Base-by-base conservation (phyloP, 2,888 invertebrate species). In the Boloria selene region DNA sequence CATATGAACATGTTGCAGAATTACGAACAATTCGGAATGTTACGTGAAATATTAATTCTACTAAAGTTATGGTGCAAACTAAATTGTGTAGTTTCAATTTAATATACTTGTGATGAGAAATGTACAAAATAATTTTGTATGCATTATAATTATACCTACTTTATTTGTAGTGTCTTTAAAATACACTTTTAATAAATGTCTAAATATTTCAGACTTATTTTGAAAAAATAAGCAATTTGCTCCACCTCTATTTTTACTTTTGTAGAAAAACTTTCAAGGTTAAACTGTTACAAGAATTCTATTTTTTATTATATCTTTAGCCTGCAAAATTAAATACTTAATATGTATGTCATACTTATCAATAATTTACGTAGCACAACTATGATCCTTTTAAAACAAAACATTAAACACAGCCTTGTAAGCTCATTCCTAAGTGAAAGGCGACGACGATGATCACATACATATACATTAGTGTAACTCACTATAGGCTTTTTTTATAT, bases 391-490 rank as follows among this genome's bases (percentile, higher is more conserved):
- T 61, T 65, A 17, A 55, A 64, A 45, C 31, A 56, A 69, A 52
- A 45, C 65, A 59, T 59, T 66, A 64, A 59, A 65, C 44, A 56
- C 79, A 87, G 82, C 90, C 90, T 91, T 90, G 87, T 81, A 83
- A 79, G 81, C 80, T 81, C 79, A 85, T 83, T 86, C 78, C 79
- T 84, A 87, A 88, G 91, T 88, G 91, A 91, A 91, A 91, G 91
- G 90, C 82, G 74, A 10, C 74, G 50, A 56, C 62, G 49, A 55
- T 38, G 38, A 64, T 62, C 58, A 69, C 62, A 76, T 78, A 69
- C 62, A 76, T 78, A 78, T 79, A 79, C 79, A 79, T 75, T 56
- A 47, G 53, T 44, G 60, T 71, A 67, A 69, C 58, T 71, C 65
- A 69, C 55, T 53, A 51, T 64, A 59, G 54, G 65, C 44, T 61